These are phyloP conservation scores for Perdita meconis DNA, from an alignment of 2,888 invertebrate genomes.

Conservation along the genomic window DNA sequence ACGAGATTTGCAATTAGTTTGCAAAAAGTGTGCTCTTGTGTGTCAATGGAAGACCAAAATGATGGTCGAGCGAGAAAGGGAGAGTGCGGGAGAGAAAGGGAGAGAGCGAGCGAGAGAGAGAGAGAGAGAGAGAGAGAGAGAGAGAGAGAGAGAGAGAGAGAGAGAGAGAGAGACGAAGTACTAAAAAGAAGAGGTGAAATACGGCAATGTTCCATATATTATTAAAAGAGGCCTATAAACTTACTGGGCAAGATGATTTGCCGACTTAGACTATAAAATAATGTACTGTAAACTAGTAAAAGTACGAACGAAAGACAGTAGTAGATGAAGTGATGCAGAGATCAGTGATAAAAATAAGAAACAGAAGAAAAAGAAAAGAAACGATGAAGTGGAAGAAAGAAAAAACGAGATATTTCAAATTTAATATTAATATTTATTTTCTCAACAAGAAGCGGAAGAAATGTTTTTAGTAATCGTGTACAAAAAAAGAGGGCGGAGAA, in stretches of 20 bases:
- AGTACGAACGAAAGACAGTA: conserved; percentile 67
- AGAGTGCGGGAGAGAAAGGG: conserved; percentile 9
- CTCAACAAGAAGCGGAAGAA: conserved; percentile 80
- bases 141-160: background rate
- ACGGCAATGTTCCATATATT: conserved; percentile 76
- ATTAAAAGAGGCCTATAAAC: conserved; percentile 82
- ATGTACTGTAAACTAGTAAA: conserved; percentile 71
- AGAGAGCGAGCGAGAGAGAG: conserved; percentile 25
- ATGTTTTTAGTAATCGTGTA: conserved; percentile 82
- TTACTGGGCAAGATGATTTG: conserved; percentile 81
- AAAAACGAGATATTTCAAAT: conserved; percentile 80
- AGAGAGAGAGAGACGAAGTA: conserved; percentile 30
- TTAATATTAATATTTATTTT: conserved; percentile 84
- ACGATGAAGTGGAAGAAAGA: conserved; percentile 61
- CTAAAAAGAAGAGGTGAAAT: conserved; percentile 48
- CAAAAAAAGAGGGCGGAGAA: conserved; percentile 79
- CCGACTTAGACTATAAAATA: conserved; percentile 77
- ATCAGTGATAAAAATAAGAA: conserved; percentile 71
- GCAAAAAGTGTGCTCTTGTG: conserved; percentile 56
- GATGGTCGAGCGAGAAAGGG: too few relatives aligned
- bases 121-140: conserved; percentile 26
- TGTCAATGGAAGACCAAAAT: conserved; percentile 34
- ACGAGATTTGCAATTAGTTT: conserved; percentile 42
- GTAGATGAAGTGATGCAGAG: conserved; percentile 53
- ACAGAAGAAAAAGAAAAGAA: conserved; percentile 72